Evolutionary conservation across 1,140 invertebrate genomes (phyloP).

Genomic region (Dryas iulia): DNA sequence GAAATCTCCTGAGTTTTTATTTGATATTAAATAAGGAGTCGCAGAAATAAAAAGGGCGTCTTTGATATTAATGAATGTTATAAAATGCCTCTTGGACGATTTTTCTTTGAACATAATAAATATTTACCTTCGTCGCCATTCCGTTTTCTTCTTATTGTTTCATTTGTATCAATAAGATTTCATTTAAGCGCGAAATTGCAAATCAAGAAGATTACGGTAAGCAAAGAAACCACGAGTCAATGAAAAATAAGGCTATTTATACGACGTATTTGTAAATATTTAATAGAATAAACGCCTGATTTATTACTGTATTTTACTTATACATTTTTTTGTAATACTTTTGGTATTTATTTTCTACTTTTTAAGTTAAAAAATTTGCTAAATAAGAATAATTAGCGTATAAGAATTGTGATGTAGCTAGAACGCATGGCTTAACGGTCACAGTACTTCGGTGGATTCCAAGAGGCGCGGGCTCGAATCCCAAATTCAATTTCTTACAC

Average conservation of each 20-base stretch:
- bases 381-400: too few relatives aligned
- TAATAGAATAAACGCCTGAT: too few relatives aligned
- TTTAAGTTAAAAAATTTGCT: too few relatives aligned
- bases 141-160: not conserved
- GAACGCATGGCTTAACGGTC: too few relatives aligned
- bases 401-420: too few relatives aligned
- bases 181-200: not conserved
- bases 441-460: too few relatives aligned
- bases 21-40: not conserved
- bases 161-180: not conserved
- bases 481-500: too few relatives aligned
- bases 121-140: not conserved
- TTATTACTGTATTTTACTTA: too few relatives aligned
- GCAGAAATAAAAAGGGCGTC: not conserved
- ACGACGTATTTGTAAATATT: not conserved
- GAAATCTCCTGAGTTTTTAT: not conserved
- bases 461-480: too few relatives aligned
- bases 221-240: not conserved
- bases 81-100: not conserved
- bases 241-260: not conserved
- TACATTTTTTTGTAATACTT: too few relatives aligned
- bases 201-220: not conserved
- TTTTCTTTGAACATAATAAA: slow-evolving; percentile 7
- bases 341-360: too few relatives aligned
- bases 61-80: slow-evolving; percentile 8